These are phyloP conservation scores for Pseudochaenichthys georgianus DNA, from an alignment of 2,797 vertebrate species.

Conservation along the genomic window DNA sequence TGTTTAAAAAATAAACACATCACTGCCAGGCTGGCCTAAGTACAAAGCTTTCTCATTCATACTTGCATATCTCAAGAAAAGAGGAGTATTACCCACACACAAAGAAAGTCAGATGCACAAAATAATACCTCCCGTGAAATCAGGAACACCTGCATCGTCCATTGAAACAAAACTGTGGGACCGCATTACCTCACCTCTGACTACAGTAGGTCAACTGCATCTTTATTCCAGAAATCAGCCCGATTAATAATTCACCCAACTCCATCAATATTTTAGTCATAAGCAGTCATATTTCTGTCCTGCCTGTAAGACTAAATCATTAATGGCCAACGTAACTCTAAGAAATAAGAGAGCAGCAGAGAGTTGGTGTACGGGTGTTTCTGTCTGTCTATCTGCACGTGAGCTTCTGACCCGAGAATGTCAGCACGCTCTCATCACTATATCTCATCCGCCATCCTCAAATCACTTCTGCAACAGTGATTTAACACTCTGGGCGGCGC, in stretches of 20 bases:
- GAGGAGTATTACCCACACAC: constrained; percentile 22
- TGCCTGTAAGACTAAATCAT: constrained; percentile 83
- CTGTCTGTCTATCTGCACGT: constrained; percentile 33
- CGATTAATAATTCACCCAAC: constrained; percentile 71
- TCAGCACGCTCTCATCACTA: constrained; percentile 27
- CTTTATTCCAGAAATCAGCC: constrained; percentile 79
- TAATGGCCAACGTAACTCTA: constrained; percentile 71
- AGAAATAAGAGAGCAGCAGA: constrained; percentile 73
- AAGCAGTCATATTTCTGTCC: constrained; percentile 82
- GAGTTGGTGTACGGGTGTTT: constrained; percentile 27
- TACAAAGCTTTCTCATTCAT: constrained; percentile 53
- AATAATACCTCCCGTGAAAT: constrained; percentile 14
- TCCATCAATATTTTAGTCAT: constrained; percentile 82
- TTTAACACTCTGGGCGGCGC: constrained; percentile 53
- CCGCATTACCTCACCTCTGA: constrained; percentile 55
- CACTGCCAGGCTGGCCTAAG: constrained; percentile 14
- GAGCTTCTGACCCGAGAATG: constrained; percentile 45
- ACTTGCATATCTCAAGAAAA: constrained; percentile 50
- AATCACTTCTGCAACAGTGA: constrained; percentile 71
- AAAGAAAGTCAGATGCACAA: neutral
- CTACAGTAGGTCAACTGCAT: constrained; percentile 80
- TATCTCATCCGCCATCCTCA: constrained; percentile 43
- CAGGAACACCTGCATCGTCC: constrained; percentile 1
- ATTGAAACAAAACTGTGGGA: constrained; percentile 23
- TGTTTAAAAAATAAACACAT: constrained; percentile 58